phyloP scores from a whole-genome alignment of 2,888 invertebrate species.

The Eupithecia subumbrata region DNA sequence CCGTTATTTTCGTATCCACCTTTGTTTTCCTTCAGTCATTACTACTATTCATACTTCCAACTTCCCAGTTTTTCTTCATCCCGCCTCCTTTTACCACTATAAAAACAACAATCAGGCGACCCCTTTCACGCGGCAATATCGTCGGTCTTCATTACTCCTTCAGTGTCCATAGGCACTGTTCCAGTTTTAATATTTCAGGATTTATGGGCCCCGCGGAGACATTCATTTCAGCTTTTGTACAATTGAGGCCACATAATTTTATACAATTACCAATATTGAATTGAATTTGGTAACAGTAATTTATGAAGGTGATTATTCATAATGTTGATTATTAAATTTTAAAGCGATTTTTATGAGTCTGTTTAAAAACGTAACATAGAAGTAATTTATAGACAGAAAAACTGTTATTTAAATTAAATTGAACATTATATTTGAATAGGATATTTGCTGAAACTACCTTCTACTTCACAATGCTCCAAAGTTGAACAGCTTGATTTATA shows the following conservation, averaged over 20 bases:
- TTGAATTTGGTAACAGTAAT: constrained; percentile 47
- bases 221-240: constrained; percentile 71
- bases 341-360: constrained; percentile 15
- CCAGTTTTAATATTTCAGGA: constrained; percentile 78
- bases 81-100: constrained; percentile 16
- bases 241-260: constrained; percentile 57
- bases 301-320: constrained; percentile 36
- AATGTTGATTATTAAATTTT: constrained; percentile 34
- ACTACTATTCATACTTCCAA: constrained; percentile 2
- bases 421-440: not conserved
- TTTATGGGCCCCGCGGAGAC: constrained; percentile 74
- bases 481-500: not conserved
- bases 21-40: constrained; percentile 4
- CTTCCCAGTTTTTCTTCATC: constrained; percentile 18
- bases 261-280: constrained; percentile 54
- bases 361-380: not conserved
- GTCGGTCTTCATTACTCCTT: constrained; percentile 63
- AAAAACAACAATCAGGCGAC: constrained; percentile 42
- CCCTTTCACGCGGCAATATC: constrained; percentile 48
- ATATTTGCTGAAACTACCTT: not conserved
- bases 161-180: constrained; percentile 61
- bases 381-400: not conserved
- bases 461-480: not conserved
- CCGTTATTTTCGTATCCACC: constrained; percentile 1
- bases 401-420: not conserved